Percentiles rank a stretch among this genome's conserved stretches.
Evolutionary conservation across 2,113 vertebrate genomes (phyloP).

Genomic region (Garra rufa): DNA sequence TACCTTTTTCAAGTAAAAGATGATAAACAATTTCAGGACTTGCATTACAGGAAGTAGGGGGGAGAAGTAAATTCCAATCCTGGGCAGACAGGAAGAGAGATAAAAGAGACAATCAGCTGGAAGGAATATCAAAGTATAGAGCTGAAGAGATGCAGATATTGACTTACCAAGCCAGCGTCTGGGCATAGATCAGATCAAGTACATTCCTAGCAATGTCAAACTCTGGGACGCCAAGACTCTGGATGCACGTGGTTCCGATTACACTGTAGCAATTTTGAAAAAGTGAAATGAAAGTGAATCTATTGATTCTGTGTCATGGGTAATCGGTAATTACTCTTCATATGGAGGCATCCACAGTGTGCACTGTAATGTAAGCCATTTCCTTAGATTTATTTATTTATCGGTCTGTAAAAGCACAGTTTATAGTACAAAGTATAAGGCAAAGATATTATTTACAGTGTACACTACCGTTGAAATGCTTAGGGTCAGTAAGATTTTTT

Average conservation of each 20-base stretch:
- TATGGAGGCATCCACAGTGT: background rate
- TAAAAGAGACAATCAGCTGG: background rate
- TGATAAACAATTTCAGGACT: constrained; percentile 83
- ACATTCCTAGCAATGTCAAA: constrained; percentile 94
- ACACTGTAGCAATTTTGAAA: constrained; percentile 74
- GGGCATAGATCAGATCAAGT: constrained; percentile 91
- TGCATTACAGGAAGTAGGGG: constrained; percentile 92
- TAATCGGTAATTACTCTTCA: constrained; percentile 6
- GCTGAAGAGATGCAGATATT: background rate
- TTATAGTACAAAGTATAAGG: background rate
- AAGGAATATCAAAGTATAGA: constrained; percentile 9
- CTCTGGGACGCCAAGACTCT: constrained; percentile 82
- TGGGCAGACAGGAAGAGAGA: constrained; percentile 61
- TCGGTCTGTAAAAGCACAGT: background rate
- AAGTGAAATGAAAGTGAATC: background rate
- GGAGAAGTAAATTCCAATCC: constrained; percentile 95
- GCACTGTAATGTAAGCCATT: constrained; percentile 17
- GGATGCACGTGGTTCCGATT: constrained; percentile 77
- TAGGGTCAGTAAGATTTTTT: background rate
- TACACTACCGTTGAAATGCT: background rate
- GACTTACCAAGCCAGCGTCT: constrained; percentile 90
- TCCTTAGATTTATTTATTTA: background rate
- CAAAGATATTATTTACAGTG: background rate
- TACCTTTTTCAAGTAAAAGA: constrained; percentile 95
- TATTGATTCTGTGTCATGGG: constrained; percentile 8